Evolutionary conservation across 2,113 vertebrate species (phyloP).

Genomic region (Engystomops pustulosus): DNA sequence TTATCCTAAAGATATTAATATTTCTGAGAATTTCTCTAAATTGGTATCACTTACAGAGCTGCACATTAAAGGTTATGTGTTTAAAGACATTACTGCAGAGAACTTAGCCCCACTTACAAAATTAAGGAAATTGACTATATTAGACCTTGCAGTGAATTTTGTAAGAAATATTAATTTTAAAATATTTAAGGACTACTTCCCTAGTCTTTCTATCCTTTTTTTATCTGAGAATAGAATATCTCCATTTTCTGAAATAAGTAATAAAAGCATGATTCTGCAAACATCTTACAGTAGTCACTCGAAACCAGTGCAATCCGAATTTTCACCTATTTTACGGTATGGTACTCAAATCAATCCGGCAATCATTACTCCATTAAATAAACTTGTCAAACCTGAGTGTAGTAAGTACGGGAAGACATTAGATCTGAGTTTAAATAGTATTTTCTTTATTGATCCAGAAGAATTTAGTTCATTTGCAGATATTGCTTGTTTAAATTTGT

Average conservation of each 20-base stretch:
- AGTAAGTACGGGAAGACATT: slow-evolving; percentile 75
- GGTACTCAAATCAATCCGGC: not conserved
- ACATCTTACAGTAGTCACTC: slow-evolving; percentile 18
- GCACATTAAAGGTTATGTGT: slow-evolving; percentile 75
- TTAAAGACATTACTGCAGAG: slow-evolving; percentile 68
- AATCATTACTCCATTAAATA: not conserved
- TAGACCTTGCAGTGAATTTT: slow-evolving; percentile 79
- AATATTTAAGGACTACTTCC: slow-evolving; percentile 68
- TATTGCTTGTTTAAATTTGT: slow-evolving; percentile 81
- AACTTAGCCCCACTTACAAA: slow-evolving; percentile 70
- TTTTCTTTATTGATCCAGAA: slow-evolving; percentile 77
- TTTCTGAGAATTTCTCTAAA: slow-evolving; percentile 70
- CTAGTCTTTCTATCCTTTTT: slow-evolving; percentile 71
- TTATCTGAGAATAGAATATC: slow-evolving; percentile 80
- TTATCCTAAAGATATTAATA: slow-evolving; percentile 66
- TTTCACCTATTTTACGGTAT: not conserved
- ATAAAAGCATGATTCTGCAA: not conserved
- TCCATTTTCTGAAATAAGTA: slow-evolving; percentile 52
- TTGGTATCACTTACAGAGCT: slow-evolving; percentile 69
- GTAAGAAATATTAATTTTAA: slow-evolving; percentile 71
- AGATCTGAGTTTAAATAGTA: slow-evolving; percentile 76
- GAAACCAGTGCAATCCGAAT: not conserved
- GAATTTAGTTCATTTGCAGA: slow-evolving; percentile 73
- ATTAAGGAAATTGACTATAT: slow-evolving; percentile 70
- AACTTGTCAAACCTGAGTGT: slow-evolving; percentile 64